Percentiles rank a stretch among this genome's conserved stretches.
These are phyloP conservation scores for Carduelis carduelis DNA, from an alignment of 2,797 vertebrate genomes.

Conservation along the genomic window DNA sequence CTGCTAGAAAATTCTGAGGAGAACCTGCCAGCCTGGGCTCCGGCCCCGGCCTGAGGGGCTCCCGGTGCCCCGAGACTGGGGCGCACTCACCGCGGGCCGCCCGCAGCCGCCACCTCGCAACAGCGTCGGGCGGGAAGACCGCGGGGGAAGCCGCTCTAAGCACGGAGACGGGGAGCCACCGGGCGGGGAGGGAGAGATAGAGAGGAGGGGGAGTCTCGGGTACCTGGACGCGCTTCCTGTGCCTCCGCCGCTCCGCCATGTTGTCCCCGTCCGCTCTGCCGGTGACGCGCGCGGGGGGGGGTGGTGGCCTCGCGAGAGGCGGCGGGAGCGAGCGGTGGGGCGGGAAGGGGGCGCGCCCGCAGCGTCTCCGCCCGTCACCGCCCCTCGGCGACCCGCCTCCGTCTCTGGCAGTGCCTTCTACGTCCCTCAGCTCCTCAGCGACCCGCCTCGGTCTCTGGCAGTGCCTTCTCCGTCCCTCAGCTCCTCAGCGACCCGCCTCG, in stretches of 20 bases:
- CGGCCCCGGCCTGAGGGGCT: background rate
- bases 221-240: constrained; percentile 98
- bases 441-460: too few relatives aligned
- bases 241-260: constrained; percentile 97
- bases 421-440: background rate
- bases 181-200: background rate
- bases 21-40: background rate
- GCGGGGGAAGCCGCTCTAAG: background rate
- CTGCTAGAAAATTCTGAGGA: background rate
- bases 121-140: background rate
- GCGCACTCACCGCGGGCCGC: background rate
- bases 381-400: background rate
- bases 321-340: background rate
- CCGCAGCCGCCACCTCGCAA: background rate
- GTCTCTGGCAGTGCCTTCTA: too few relatives aligned
- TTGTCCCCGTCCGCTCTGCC: constrained; percentile 84
- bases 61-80: background rate
- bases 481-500: too few relatives aligned
- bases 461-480: background rate
- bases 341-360: background rate
- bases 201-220: background rate
- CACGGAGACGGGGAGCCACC: background rate
- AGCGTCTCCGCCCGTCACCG: background rate
- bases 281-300: constrained; percentile 72
- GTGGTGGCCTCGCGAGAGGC: constrained; percentile 62